Evolutionary conservation across 2,888 invertebrate species (phyloP).

Genomic region (Strigamia crassipes): DNA sequence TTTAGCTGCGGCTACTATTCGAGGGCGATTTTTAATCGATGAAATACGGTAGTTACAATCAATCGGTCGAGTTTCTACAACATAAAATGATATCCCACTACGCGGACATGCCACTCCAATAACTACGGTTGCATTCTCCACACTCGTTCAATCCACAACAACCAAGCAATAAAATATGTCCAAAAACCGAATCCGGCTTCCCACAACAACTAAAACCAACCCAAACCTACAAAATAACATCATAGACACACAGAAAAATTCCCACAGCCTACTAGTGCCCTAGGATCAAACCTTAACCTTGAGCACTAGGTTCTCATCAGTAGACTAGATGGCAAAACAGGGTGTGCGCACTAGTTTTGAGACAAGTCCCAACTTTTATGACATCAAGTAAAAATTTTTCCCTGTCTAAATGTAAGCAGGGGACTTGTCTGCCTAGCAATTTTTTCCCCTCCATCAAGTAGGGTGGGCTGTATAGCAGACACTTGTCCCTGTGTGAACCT

Average conservation of each 20-base stretch:
- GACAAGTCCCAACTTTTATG: conserved; percentile 10
- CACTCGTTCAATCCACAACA: too few relatives aligned
- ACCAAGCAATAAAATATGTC: too few relatives aligned
- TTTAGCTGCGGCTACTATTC: too few relatives aligned
- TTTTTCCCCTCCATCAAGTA: conserved; percentile 10
- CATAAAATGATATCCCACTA: too few relatives aligned
- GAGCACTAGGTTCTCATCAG: neutral
- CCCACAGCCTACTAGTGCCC: conserved; percentile 1
- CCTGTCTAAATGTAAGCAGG: conserved; percentile 2
- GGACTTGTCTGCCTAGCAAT: conserved; percentile 10
- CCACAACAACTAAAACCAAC: neutral
- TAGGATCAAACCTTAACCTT: neutral
- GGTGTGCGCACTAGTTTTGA: conserved; percentile 2
- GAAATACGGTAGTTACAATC: too few relatives aligned
- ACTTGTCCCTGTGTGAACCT: conserved; percentile 10
- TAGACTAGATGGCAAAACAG: conserved; percentile 10
- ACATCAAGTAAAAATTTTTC: conserved; percentile 10
- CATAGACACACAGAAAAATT: neutral
- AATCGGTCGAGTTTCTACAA: too few relatives aligned
- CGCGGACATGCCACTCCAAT: too few relatives aligned
- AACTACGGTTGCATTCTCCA: too few relatives aligned
- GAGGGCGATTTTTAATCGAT: too few relatives aligned
- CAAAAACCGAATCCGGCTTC: too few relatives aligned
- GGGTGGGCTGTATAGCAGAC: conserved; percentile 10
- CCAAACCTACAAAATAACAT: neutral